Conservation (phyloP, 2,113 vertebrate genomes). For the Promerops cafer region DNA sequence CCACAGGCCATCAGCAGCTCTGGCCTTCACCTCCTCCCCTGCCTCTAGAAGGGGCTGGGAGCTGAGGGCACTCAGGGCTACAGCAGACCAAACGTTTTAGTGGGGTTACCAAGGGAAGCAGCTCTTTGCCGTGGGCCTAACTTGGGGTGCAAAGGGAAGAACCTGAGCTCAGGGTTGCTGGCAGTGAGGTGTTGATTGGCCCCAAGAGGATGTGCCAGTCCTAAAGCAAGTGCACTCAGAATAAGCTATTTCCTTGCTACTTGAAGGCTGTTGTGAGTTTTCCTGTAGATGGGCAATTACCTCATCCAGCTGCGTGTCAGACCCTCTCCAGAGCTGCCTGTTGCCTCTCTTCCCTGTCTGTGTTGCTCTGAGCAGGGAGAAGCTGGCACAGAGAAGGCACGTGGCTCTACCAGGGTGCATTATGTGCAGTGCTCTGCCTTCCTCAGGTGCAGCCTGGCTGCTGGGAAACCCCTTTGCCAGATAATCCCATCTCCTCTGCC, state of each 20-base stretch:
- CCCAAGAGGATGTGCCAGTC: background rate
- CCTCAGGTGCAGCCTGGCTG: background rate
- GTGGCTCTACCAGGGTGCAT: background rate
- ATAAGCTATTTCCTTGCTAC: background rate
- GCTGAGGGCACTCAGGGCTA: background rate
- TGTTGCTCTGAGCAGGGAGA: background rate
- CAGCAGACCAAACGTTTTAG: fast-evolving
- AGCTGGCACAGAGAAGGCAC: background rate
- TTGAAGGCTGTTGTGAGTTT: background rate
- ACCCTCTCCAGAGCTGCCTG: background rate
- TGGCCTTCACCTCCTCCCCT: background rate
- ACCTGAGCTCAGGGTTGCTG: background rate
- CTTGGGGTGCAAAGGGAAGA: background rate
- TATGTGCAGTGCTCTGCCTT: background rate
- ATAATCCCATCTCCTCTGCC: background rate
- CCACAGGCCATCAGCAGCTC: fast-evolving
- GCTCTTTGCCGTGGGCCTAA: background rate
- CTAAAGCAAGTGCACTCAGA: background rate
- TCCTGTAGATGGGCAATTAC: background rate
- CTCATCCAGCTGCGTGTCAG: background rate
- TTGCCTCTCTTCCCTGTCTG: background rate
- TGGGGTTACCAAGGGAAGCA: background rate
- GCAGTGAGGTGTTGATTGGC: background rate
- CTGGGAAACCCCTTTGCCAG: background rate
- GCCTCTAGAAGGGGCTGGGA: background rate